Base-by-base conservation (phyloP, 2,113 vertebrate genomes). In the Tyto alba region DNA sequence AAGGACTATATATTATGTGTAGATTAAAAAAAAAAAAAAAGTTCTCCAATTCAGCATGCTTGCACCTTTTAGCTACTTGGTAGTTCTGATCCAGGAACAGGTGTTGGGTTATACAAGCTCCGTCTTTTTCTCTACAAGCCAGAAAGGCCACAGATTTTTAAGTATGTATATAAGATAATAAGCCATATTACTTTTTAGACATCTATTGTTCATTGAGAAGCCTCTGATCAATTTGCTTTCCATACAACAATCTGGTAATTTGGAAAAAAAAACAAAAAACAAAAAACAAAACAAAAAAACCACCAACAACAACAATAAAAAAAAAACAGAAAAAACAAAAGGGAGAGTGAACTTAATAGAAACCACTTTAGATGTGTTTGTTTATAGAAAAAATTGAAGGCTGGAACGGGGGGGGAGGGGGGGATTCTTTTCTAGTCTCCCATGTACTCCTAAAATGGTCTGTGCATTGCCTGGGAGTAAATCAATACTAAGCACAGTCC, bases 401-500 rank as follows among this genome's bases (percentile, higher is more conserved):
- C 19, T 78, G 40, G 47, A 88, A 45, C 0, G 0, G 63, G 52
- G 57, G 10, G 11, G 34, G 69, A 12, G 32, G 73, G 32, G 56
- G n/a, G 64, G 22, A 77, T 95, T 92, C 94, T 93, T 69, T 26
- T 13, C 71, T 34, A 10, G 59, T 95, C 90, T 85, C 94, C 92
- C 88, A 92, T 93, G 32, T 95, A 93, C 96, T 93, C 95, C 94
- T 98, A 96, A 98, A 96, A 96, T 84, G 85, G 91, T 92, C 92
- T 92, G 95, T 95, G 96, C 95, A 90, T 91, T 97, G 96, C 97
- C 96, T 93, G 95, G 96, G 96, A 95, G 96, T 96, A 98, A 98
- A 99, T 98, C 97, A 75, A 99, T 98, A 97, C 96, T 93, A 97
- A 96, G 96, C 94, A 97, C 34, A 96, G 97, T 97, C 96, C 97